Evolutionary conservation across 2,797 vertebrate genomes (phyloP).

Genomic region (Rallus crepitans): DNA sequence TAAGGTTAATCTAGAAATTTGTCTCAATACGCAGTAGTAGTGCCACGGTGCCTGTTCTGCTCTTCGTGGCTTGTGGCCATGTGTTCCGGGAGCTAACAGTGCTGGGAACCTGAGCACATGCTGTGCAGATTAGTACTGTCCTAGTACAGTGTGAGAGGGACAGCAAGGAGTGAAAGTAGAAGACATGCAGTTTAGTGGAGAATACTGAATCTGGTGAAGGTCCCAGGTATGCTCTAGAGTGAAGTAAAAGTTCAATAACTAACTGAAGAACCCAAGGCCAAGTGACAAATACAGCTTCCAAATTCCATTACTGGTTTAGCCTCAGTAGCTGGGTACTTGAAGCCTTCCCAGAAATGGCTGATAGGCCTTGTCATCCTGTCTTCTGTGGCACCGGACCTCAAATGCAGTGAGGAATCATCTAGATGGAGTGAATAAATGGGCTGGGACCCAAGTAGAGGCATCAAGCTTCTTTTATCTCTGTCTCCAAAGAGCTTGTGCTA

Average conservation of each 20-base stretch:
- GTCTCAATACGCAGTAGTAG: not conserved
- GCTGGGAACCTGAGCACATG: not conserved
- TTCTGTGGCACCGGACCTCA: not conserved
- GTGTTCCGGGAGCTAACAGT: not conserved
- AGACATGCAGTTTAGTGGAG: not conserved
- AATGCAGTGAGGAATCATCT: not conserved
- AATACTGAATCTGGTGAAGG: not conserved
- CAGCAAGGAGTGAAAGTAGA: not conserved
- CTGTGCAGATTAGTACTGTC: not conserved
- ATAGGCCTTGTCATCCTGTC: not conserved
- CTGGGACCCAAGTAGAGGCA: not conserved
- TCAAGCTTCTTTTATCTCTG: not conserved
- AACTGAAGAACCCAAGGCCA: not conserved
- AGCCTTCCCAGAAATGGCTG: not conserved
- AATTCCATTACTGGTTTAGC: not conserved
- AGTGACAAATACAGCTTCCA: not conserved
- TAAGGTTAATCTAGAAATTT: conserved; percentile 13
- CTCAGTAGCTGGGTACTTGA: not conserved
- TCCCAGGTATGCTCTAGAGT: not conserved
- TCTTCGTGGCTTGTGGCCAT: not conserved
- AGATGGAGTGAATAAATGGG: not conserved
- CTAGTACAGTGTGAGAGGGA: not conserved
- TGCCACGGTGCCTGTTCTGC: not conserved
- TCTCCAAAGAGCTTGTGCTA: not conserved
- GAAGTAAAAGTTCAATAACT: not conserved